Base-by-base conservation (phyloP, 2,797 vertebrate genomes). In the Sebastes diaconus region DNA sequence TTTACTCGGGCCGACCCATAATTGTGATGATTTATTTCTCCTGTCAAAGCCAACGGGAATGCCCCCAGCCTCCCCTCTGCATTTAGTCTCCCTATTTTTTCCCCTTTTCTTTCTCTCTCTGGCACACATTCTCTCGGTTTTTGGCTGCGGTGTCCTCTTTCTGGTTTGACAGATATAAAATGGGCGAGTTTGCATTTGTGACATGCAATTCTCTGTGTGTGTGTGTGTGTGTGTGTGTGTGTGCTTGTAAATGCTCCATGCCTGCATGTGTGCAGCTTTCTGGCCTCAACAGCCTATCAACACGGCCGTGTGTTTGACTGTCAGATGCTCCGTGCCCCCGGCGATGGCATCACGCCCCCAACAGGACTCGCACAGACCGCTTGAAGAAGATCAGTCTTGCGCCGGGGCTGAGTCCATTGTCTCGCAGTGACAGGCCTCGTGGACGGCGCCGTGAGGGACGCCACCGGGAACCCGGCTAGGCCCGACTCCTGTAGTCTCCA, bases 21-120 rank as follows among this genome's bases (percentile, higher is more conserved):
- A 95, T 95, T 94, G 90, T 74, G 63, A 83, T 94, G 94, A 94
- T 95, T 95, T 94, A 95, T 94, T 85, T 90, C 88, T 81, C 66
- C 89, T 93, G 92, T 93, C 94, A 91, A 87, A 92, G 76, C 69
- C 70, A 79, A 78, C 86, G 69, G 73, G 88, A 87, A 85, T 84
- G 76, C 79, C 83, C 83, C 78, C 68, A 64, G 52, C 65, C 30
- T 30, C 81, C 83, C 79, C 54, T 75, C 76, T 59, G 55, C 77
- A 79, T 72, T 74, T 32, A 74, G 68, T 71, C 61, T 80, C 61
- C 16, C 36, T 57, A 29, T 16, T 69, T 71, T 39, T n/a, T 13
- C 54, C 14, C 14, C 42, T 42, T 63, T 64, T 68, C 24, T 87
- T 73, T 70, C 58, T 58, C 63, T 68, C 80, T 73, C 39, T 59